phyloP scores from a whole-genome alignment of 1,140 invertebrate genomes.

The Bombus terrestris region DNA sequence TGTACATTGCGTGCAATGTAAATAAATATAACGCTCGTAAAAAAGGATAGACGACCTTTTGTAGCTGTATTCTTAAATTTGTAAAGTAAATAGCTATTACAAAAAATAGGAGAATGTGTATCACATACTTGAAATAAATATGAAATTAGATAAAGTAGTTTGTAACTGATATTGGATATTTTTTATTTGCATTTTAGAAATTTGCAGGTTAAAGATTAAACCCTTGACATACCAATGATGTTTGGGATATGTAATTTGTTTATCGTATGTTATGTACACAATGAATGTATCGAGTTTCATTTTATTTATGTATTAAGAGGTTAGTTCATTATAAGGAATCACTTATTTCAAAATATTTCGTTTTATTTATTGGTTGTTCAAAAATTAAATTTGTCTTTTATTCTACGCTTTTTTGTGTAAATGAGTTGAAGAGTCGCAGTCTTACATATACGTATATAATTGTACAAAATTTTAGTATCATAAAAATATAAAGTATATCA shows the following conservation, averaged over 20 bases:
- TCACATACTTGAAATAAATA: neutral
- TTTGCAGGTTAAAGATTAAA: neutral
- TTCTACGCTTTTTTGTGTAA: neutral
- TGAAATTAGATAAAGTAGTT: neutral
- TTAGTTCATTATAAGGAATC: neutral
- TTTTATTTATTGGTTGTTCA: neutral
- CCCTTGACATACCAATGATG: too few relatives aligned
- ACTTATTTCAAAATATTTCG: neutral
- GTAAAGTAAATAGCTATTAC: neutral
- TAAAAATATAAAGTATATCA: neutral
- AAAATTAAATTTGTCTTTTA: neutral
- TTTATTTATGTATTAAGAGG: too few relatives aligned
- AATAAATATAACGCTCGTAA: neutral
- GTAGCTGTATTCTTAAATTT: neutral
- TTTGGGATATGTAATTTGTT: too few relatives aligned
- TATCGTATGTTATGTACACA: too few relatives aligned
- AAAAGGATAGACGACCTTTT: neutral
- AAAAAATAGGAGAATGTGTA: neutral
- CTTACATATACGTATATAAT: neutral
- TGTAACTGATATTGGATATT: neutral
- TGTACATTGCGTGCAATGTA: conserved; percentile 1
- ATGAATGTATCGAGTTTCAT: too few relatives aligned
- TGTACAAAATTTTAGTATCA: conserved; percentile 15
- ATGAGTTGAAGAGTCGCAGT: neutral
- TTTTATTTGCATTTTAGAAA: neutral